phyloP scores from a whole-genome alignment of 2,797 vertebrate genomes.

The Halcyon badia region DNA sequence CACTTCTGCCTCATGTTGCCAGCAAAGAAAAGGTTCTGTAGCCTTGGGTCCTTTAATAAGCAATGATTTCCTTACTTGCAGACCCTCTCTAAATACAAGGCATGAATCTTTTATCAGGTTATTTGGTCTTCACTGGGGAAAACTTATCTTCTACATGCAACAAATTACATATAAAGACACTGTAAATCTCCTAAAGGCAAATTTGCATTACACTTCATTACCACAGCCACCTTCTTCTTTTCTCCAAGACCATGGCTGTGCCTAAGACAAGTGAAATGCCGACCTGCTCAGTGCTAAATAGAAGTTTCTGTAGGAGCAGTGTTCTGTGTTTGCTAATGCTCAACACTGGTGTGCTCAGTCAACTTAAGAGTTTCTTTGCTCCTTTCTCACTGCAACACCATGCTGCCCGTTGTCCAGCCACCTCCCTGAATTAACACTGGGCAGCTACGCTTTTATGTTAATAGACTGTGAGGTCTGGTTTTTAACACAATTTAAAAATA shows the following conservation, averaged over 20 bases:
- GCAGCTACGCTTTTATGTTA: not conserved
- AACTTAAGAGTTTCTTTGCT: not conserved
- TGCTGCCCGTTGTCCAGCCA: not conserved
- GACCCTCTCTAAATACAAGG: not conserved
- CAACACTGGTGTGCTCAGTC: not conserved
- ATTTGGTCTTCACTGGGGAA: not conserved
- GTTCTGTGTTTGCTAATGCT: accelerated
- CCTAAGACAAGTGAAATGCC: not conserved
- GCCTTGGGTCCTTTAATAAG: not conserved
- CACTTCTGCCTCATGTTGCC: not conserved
- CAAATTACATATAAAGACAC: not conserved
- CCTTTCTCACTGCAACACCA: not conserved
- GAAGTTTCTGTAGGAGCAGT: not conserved
- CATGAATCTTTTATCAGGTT: not conserved
- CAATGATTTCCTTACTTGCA: not conserved
- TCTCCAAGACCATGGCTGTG: not conserved
- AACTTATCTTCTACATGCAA: not conserved
- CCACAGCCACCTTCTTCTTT: not conserved
- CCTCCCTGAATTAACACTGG: not conserved
- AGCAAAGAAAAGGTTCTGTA: not conserved
- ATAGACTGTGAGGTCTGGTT: not conserved
- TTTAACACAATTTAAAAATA: not conserved
- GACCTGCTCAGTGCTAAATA: not conserved
- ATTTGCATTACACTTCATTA: not conserved
- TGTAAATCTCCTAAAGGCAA: not conserved